A percentile compares a stretch with the other conserved stretches of the same genome.
Conservation (phyloP, 2,113 vertebrate species). For the Cololabis saira region DNA sequence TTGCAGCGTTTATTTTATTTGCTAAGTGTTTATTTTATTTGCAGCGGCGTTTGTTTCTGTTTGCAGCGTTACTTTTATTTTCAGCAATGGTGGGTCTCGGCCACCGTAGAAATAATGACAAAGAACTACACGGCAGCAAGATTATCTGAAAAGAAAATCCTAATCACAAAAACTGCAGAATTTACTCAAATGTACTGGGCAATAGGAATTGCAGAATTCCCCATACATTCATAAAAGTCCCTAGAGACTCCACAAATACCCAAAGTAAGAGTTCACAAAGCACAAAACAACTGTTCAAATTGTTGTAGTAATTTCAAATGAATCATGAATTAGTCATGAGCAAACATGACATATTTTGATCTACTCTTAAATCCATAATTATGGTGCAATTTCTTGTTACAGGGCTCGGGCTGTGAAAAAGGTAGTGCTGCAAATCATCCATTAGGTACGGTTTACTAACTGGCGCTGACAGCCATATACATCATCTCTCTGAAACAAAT, state of each 20-base stretch:
- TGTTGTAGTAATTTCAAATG: constrained; percentile 48
- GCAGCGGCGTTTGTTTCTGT: too few relatives aligned
- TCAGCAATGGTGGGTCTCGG: too few relatives aligned
- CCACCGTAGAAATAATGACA: constrained; percentile 41
- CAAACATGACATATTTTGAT: constrained; percentile 67
- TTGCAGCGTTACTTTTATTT: too few relatives aligned
- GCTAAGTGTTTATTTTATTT: too few relatives aligned
- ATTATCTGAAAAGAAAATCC: constrained; percentile 37
- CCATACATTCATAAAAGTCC: constrained; percentile 34
- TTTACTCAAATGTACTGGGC: constrained; percentile 19
- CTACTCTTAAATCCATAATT: constrained; percentile 68
- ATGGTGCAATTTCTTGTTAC: constrained; percentile 50
- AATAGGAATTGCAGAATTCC: constrained; percentile 31
- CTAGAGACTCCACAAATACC: constrained; percentile 29
- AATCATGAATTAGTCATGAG: constrained; percentile 71
- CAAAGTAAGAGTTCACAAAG: constrained; percentile 50
- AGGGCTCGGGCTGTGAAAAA: constrained; percentile 40
- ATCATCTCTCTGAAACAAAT: constrained; percentile 54
- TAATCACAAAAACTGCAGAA: not conserved
- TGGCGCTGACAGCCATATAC: constrained; percentile 50
- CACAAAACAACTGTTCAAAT: constrained; percentile 53
- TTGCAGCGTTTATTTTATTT: too few relatives aligned
- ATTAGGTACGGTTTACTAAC: constrained; percentile 47
- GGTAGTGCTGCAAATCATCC: constrained; percentile 53
- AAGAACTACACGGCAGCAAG: constrained; percentile 30